Percentiles rank a stretch among this genome's conserved stretches.
Evolutionary conservation across 2,797 vertebrate genomes (phyloP).

Genomic region (Chelon labrosus): DNA sequence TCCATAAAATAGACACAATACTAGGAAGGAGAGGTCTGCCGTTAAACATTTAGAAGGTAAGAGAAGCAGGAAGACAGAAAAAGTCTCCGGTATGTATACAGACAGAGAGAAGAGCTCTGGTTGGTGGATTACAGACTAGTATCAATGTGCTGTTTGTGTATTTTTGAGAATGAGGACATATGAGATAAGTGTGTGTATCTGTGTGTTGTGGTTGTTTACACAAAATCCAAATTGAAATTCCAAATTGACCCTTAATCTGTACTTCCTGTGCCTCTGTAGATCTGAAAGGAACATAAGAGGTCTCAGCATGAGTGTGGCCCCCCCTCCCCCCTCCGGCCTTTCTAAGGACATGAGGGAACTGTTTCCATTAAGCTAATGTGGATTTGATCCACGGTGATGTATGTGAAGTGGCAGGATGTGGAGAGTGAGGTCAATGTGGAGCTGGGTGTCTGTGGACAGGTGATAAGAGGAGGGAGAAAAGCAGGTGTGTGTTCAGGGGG

Average conservation of each 20-base stretch:
- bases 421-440: constrained; percentile 63
- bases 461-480: constrained; percentile 62
- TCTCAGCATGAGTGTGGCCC: constrained; percentile 51
- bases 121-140: constrained; percentile 8
- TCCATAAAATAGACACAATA: constrained; percentile 17
- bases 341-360: constrained; percentile 68
- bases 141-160: constrained; percentile 12
- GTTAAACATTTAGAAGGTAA: constrained; percentile 14
- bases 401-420: constrained; percentile 68
- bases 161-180: constrained; percentile 16
- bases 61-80: constrained; percentile 22
- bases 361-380: constrained; percentile 76
- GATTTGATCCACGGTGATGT: constrained; percentile 70
- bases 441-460: constrained; percentile 68
- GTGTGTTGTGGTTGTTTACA: constrained; percentile 20
- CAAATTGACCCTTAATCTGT: constrained; percentile 70
- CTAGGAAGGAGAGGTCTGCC: constrained; percentile 6
- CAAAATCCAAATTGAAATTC: constrained; percentile 59
- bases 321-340: constrained; percentile 47
- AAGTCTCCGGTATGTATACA: constrained; percentile 7
- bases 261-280: constrained; percentile 64
- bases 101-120: not conserved
- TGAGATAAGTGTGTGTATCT: constrained; percentile 2
- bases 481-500: constrained; percentile 46
- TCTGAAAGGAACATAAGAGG: constrained; percentile 60